Evolutionary conservation across 2,888 invertebrate species (phyloP).

Genomic region (Nymphalis c-album): DNA sequence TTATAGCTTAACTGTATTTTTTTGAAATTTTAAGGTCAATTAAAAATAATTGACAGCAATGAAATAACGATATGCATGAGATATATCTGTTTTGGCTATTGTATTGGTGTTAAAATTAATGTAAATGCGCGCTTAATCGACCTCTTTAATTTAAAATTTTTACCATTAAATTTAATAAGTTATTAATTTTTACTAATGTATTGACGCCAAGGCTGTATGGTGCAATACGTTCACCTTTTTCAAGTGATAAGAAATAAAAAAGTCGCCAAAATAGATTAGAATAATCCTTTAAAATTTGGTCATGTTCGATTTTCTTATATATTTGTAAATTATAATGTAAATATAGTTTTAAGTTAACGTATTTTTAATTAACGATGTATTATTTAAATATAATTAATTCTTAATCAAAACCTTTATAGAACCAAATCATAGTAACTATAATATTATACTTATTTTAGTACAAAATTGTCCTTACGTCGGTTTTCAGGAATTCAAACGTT

Average conservation of each 20-base stretch:
- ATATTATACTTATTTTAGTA: constrained; percentile 48
- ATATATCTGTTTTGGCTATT: neutral
- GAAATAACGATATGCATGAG: neutral
- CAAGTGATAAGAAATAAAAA: neutral
- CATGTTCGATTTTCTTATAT: constrained; percentile 6
- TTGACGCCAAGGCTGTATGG: no score
- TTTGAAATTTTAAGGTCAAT: neutral
- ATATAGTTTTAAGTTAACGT: constrained; percentile 31
- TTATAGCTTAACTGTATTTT: neutral
- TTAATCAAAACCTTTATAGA: constrained; percentile 26
- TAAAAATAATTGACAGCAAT: neutral
- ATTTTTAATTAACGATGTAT: constrained; percentile 17
- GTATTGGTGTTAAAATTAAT: constrained; percentile 8
- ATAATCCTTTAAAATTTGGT: neutral
- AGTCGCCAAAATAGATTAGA: neutral
- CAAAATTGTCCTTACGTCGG: constrained; percentile 45
- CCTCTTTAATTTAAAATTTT: neutral
- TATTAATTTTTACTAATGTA: neutral
- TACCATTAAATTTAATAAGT: neutral
- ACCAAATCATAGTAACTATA: constrained; percentile 31
- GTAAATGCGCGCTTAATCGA: neutral
- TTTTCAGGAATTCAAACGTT: constrained; percentile 23
- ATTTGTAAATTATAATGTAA: constrained; percentile 34
- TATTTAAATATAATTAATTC: constrained; percentile 26
- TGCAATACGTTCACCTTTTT: neutral